These are phyloP conservation scores for Xanthostigma xanthostigma DNA, from an alignment of 2,888 invertebrate species.

Conservation along the genomic window DNA sequence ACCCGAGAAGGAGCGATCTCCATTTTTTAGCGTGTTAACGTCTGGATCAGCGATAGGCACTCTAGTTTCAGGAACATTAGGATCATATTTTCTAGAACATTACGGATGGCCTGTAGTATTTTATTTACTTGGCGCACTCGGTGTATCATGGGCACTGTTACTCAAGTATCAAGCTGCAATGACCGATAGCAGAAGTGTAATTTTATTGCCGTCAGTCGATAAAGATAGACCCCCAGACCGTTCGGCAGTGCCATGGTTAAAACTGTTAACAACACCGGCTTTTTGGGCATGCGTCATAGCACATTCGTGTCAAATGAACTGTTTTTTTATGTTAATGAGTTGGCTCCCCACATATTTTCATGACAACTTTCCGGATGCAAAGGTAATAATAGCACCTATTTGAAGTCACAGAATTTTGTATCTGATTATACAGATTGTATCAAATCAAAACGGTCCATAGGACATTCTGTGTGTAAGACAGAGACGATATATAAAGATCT, in stretches of 20 bases:
- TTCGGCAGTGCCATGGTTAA: slow-evolving; percentile 37
- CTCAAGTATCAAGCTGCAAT: slow-evolving; percentile 10
- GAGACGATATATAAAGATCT: too few species aligned
- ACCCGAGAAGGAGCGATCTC: slow-evolving; percentile 43
- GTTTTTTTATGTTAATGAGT: slow-evolving; percentile 53
- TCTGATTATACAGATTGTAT: too few species aligned
- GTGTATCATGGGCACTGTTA: slow-evolving; percentile 5
- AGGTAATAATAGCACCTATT: slow-evolving; percentile 20
- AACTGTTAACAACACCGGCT: slow-evolving; percentile 38
- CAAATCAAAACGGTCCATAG: too few species aligned
- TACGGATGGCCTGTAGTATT: slow-evolving; percentile 52
- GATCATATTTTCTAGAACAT: slow-evolving; percentile 45
- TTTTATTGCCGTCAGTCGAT: slow-evolving; percentile 11
- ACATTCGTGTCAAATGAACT: slow-evolving; percentile 57
- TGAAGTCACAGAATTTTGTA: background rate
- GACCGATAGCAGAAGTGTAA: slow-evolving; percentile 12
- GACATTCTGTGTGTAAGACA: too few species aligned
- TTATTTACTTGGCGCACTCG: slow-evolving; percentile 36
- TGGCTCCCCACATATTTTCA: slow-evolving; percentile 63
- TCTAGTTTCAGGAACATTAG: slow-evolving; percentile 47
- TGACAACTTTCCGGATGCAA: slow-evolving; percentile 50
- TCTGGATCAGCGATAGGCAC: slow-evolving; percentile 48
- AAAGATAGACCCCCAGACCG: slow-evolving; percentile 19
- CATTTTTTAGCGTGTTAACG: slow-evolving; percentile 48
- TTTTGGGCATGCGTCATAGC: slow-evolving; percentile 57